These are phyloP conservation scores for Rhimphoctona megacephalus DNA, from an alignment of 2,888 invertebrate genomes.

Conservation along the genomic window DNA sequence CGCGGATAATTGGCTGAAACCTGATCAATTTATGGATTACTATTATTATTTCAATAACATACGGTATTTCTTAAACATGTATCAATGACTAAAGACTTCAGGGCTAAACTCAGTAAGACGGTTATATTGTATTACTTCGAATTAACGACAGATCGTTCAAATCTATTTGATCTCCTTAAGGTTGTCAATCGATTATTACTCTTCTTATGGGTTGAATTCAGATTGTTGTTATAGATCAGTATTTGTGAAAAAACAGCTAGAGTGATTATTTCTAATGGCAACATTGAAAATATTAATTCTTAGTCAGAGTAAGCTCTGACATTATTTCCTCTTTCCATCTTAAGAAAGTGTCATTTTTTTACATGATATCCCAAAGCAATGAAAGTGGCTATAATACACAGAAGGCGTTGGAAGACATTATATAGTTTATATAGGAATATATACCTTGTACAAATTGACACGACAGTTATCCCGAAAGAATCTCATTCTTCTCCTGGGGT, in stretches of 20 bases:
- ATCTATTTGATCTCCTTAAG: background rate
- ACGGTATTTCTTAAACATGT: background rate
- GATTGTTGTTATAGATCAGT: background rate
- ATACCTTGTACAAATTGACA: constrained; percentile 40
- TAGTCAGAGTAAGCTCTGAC: background rate
- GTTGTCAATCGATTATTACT: background rate
- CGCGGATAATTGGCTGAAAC: constrained; percentile 13
- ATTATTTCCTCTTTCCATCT: background rate
- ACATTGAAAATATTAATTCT: background rate
- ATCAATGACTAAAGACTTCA: background rate
- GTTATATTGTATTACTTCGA: background rate
- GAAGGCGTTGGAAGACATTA: constrained; percentile 7
- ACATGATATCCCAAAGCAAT: background rate
- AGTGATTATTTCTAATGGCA: background rate
- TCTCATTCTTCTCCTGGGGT: constrained; percentile 31
- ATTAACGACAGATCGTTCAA: background rate
- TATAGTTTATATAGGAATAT: background rate
- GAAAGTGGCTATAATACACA: background rate
- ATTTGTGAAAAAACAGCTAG: background rate
- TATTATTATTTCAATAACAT: background rate
- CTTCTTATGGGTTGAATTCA: background rate
- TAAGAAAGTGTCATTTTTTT: background rate
- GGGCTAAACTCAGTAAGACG: background rate
- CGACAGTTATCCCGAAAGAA: constrained; percentile 44
- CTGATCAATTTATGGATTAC: background rate